Conservation (phyloP, 2,888 invertebrate species). For the Nemotelus pantherinus region DNA sequence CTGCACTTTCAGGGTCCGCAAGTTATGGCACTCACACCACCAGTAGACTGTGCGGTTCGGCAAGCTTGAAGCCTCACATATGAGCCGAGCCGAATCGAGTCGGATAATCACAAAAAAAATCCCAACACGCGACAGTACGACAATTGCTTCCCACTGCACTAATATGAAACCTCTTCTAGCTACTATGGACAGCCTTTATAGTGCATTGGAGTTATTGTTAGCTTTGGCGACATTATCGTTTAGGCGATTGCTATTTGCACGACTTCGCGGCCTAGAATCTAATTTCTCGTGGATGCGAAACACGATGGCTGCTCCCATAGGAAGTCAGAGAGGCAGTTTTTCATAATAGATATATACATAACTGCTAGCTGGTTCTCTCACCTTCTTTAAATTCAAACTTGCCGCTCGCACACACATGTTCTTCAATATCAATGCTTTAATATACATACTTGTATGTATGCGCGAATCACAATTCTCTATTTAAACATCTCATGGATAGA, state of each 20-base stretch:
- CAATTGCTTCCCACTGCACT: constrained; percentile 18
- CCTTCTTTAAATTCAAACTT: constrained; percentile 30
- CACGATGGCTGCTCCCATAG: not conserved
- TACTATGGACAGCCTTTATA: not conserved
- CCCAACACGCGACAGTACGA: not conserved
- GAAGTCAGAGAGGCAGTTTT: not conserved
- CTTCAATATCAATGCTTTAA: not conserved
- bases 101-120: not conserved
- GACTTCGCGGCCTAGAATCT: not conserved
- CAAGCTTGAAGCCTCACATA: not conserved
- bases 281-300: constrained; percentile 10
- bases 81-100: not conserved
- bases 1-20: constrained; percentile 19
- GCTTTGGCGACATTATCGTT: no score
- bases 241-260: not conserved
- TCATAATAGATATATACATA: not conserved
- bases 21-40: not conserved
- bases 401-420: constrained; percentile 9
- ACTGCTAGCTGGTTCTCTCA: not conserved
- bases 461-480: not conserved
- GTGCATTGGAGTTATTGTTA: not conserved
- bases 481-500: not conserved
- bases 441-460: not conserved
- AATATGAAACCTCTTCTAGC: not conserved
- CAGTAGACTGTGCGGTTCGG: not conserved